These are phyloP conservation scores for Agonopterix subpropinquella DNA, from an alignment of 2,888 invertebrate genomes.

Conservation along the genomic window DNA sequence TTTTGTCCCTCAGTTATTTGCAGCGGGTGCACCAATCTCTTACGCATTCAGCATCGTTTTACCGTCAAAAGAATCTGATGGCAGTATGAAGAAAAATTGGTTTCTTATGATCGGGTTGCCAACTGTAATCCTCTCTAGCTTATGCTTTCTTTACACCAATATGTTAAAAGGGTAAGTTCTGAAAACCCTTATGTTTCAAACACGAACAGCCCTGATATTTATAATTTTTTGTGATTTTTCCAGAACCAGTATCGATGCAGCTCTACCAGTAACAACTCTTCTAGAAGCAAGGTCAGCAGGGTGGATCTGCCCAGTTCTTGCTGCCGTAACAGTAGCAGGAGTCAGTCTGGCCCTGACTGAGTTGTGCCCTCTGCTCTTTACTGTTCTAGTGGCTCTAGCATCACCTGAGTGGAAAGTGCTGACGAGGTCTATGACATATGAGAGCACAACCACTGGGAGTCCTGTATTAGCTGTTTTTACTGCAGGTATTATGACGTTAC, in stretches of 20 bases:
- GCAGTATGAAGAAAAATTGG: conserved; percentile 46
- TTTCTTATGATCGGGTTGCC: conserved; percentile 54
- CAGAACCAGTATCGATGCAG: conserved; percentile 75
- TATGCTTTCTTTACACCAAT: conserved; percentile 64
- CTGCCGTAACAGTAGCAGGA: conserved; percentile 75
- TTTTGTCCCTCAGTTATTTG: conserved; percentile 47
- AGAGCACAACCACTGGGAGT: conserved; percentile 76
- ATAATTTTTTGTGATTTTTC: conserved; percentile 4
- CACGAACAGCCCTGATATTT: neutral
- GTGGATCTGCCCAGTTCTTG: conserved; percentile 77
- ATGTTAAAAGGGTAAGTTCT: conserved; percentile 59
- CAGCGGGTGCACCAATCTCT: conserved; percentile 63
- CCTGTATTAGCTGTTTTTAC: conserved; percentile 79
- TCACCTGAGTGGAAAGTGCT: conserved; percentile 79
- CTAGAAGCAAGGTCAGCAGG: conserved; percentile 76
- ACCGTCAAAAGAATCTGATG: conserved; percentile 38
- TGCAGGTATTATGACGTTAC: conserved; percentile 56
- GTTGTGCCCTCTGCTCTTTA: conserved; percentile 74
- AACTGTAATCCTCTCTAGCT: conserved; percentile 44
- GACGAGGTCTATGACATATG: conserved; percentile 76
- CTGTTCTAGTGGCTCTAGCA: conserved; percentile 71
- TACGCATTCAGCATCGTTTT: conserved; percentile 56
- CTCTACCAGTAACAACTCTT: conserved; percentile 75
- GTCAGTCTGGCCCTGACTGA: conserved; percentile 78
- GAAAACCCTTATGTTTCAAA: neutral